Evolutionary conservation across 2,113 vertebrate species (phyloP), one percentile per base, ranked within the genome.

Genomic region (Struthidea cinerea): DNA sequence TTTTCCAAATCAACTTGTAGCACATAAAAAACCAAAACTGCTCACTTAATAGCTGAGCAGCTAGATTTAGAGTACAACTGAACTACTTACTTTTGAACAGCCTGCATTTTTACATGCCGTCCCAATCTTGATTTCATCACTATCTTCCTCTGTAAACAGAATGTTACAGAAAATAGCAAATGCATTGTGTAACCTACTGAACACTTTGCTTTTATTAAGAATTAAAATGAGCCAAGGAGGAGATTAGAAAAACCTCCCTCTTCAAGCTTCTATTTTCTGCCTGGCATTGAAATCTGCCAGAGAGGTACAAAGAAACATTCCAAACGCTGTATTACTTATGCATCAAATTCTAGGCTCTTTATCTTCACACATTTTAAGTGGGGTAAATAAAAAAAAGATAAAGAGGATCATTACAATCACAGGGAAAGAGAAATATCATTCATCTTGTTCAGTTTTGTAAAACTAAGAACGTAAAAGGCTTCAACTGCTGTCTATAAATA

Each of bases 61-160:
- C 9, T 37, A 11, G 10, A 37, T 83, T 56, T 57, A 71, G 32
- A 35, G 46, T 28, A 16, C 30, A 96, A 79, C 35, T 24, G 14
- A 89, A 80, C 4, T 46, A 95, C 79, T 87, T 98, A 99, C 99
- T 98, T 99, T 99, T 49, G 97, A 98, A 94, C 99, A 99, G 41
- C 99, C 99, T 97, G 98, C 98, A 91, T 99, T 99, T 98, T 99
- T 99, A 98, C 99, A 99, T 19, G 97, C 91, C 0, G 99, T 99
- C 84, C 99, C 99, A 81, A 99, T 97, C 97, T 99, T 99, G 97
- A 99, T 98, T 97, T 99, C 99, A 93, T 99, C 98, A 61, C 96
- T 92, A 30, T 99, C 98, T 76, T 99, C 99, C 89, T 99, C 99
- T 99, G 90, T 65, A 98, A 98, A 90, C 23, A 95, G 22, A 93